A percentile compares a stretch with the other conserved stretches of the same genome.
phyloP scores from a whole-genome alignment of 1,140 invertebrate species.

The Polypedilum pembai region DNA sequence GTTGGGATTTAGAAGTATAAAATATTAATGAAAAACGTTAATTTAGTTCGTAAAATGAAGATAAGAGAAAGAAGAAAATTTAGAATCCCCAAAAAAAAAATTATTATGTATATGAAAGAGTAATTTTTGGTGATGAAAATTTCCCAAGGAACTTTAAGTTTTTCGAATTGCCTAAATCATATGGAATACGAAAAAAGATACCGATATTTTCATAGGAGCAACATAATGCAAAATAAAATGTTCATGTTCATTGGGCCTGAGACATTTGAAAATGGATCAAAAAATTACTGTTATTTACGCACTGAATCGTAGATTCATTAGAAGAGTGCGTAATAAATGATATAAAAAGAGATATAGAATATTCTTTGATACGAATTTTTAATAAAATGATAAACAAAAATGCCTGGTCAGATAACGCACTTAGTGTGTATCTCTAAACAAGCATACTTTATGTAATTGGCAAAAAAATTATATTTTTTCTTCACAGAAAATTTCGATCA shows the following conservation, averaged over 20 bases:
- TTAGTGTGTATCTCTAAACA: not conserved
- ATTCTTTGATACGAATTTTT: slow-evolving; percentile 19
- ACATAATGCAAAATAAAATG: not conserved
- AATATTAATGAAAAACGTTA: not conserved
- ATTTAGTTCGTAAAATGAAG: not conserved
- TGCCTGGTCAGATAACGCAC: not conserved
- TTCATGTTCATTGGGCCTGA: no score
- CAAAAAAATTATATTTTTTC: no score
- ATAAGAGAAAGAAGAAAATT: not conserved
- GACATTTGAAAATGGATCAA: not conserved
- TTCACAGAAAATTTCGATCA: no score
- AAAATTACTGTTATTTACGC: slow-evolving; percentile 4
- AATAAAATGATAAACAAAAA: not conserved
- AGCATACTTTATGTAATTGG: no score
- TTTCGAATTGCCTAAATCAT: not conserved
- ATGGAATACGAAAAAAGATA: not conserved
- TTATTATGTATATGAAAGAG: no score
- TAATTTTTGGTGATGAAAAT: slow-evolving; percentile 1
- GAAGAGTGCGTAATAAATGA: not conserved
- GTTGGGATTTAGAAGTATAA: not conserved
- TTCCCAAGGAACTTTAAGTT: not conserved
- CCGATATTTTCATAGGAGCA: not conserved
- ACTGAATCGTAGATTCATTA: not conserved
- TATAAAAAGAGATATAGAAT: not conserved
- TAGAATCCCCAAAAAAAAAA: no score